Base-by-base conservation (phyloP, 2,113 vertebrate species). In the Corydoras sp. region DNA sequence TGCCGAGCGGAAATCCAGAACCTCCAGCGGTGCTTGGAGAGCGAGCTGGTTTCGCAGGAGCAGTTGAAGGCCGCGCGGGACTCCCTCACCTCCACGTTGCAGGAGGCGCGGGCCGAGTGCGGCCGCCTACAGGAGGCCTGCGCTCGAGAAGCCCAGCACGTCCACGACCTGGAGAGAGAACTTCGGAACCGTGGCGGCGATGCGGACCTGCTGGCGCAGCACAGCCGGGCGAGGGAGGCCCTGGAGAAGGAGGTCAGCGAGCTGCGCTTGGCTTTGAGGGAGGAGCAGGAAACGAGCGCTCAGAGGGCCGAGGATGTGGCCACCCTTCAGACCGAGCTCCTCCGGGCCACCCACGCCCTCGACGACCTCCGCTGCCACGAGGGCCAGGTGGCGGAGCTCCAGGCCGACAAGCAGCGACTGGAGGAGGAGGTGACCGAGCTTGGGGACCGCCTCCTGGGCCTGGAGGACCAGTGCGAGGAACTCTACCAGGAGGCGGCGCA, bases 221-320 rank as follows among this genome's bases (percentile, higher is more conserved):
- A 93, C 0, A 10, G 70, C 2, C 69, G 77, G 30, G 67, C 85
- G 48, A 91, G 84, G 68, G 89, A 90, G 1, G 66, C 2, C 48
- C 83, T 95, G 5, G 87, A 94, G 63, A 84, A 72, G 0, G 91
- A 96, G 60, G 78, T 90, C 0, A 2, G 66, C 0, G 29, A 80
- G 2, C 56, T 88, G 0, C 89, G 51, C 18, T 48, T 65, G 30
- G 83, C 82, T 14, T 81, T 98, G 68, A 74, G 74, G 1, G 90
- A 92, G 10, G 90, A 93, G 78, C 92, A 95, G 78, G 91, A 91
- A 10, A 92, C 86, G 72, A 88, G 35, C 1, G 77, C 62, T 9
- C 84, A 71, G 63, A 89, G 87, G 77, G 85, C 84, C 0, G 83
- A 84, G 0, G 74, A 91, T 5, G 86, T 95, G 10, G 76, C 90